Conservation (phyloP, 1,140 invertebrate genomes). For the Drosophila nigrodunni region DNA sequence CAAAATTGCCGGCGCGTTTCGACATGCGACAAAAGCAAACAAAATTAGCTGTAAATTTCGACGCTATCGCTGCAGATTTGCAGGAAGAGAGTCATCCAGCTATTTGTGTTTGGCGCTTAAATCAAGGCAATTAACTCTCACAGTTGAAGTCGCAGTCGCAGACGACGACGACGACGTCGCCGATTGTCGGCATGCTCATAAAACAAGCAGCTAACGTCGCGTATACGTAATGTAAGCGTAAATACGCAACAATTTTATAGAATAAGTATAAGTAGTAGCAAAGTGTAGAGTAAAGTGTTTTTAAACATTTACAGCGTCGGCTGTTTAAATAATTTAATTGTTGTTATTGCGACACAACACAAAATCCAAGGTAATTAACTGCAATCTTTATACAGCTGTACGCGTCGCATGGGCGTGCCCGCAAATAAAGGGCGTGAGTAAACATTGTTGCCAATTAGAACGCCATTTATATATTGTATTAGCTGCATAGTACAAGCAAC, state of each 20-base stretch:
- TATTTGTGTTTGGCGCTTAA: slow-evolving; percentile 48
- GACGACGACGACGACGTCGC: slow-evolving; percentile 19
- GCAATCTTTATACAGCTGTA: slow-evolving; percentile 34
- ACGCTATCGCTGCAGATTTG: slow-evolving; percentile 18
- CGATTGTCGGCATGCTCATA: slow-evolving; percentile 22
- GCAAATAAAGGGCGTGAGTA: slow-evolving; percentile 18
- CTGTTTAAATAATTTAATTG: slow-evolving; percentile 42
- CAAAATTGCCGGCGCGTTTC: slow-evolving; percentile 32
- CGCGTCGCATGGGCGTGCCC: slow-evolving; percentile 23
- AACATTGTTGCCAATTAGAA: slow-evolving; percentile 65
- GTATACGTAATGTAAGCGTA: slow-evolving; percentile 52
- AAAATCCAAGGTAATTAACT: slow-evolving; percentile 36
- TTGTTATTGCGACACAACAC: slow-evolving; percentile 34
- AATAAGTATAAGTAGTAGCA: neutral
- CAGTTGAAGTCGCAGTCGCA: neutral
- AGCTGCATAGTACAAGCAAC: slow-evolving; percentile 1
- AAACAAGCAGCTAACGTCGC: slow-evolving; percentile 31
- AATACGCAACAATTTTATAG: slow-evolving; percentile 24
- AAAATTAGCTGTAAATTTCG: slow-evolving; percentile 40
- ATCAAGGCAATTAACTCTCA: slow-evolving; percentile 47
- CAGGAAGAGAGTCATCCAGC: slow-evolving; percentile 26
- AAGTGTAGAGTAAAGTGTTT: neutral
- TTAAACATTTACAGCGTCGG: slow-evolving; percentile 19
- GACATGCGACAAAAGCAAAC: slow-evolving; percentile 38
- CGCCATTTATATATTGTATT: slow-evolving; percentile 38